Evolutionary conservation across 2,797 vertebrate species (phyloP), one percentile per base, ranked within the genome.

Genomic region (Sebastes baramenuke): DNA sequence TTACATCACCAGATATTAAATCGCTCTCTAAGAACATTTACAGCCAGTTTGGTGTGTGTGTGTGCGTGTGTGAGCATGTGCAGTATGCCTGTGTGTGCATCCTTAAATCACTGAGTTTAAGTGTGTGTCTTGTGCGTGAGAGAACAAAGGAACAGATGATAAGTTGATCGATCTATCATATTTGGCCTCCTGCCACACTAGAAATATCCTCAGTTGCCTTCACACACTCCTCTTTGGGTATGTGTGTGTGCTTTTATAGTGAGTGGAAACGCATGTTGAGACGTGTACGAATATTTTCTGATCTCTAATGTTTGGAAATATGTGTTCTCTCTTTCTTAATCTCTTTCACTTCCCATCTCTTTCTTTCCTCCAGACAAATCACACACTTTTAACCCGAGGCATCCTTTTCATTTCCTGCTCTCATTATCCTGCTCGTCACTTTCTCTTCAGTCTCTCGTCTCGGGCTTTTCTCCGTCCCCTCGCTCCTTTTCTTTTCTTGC

Each of bases 71-170:
- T 36, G 68, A 75, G n/a, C 27, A 27, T 8, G 24, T 14, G 20
- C 29, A 24, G 46, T 1, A 9, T 76, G 56, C 34, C 7, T 79
- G 62, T 59, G 59, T 25, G 32, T 36, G 34, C 54, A 4, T 77
- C 52, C 34, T 18, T 77, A 72, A 67, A 77, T 67, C 65, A 67
- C 13, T 5, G 22, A 68, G 22, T 54, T 6, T 29, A 29, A 34
- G 54, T 42, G 54, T 69, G 65, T 74, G 55, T 67, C 12, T 36
- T 65, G 6, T 66, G 34, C 49, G 34, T 16, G 61, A 69, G 69
- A 79, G 70, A 84, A 83, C 60, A 83, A 85, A 87, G 38, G 73
- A 83, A 59, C 67, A 72, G 64, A 66, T 79, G 69, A 85, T 75
- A 14, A 59, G 8, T 55, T 75, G 46, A 84, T 88, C 62, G 29